Evolutionary conservation across 2,888 invertebrate genomes (phyloP).

Genomic region (Rhagonycha fulva): DNA sequence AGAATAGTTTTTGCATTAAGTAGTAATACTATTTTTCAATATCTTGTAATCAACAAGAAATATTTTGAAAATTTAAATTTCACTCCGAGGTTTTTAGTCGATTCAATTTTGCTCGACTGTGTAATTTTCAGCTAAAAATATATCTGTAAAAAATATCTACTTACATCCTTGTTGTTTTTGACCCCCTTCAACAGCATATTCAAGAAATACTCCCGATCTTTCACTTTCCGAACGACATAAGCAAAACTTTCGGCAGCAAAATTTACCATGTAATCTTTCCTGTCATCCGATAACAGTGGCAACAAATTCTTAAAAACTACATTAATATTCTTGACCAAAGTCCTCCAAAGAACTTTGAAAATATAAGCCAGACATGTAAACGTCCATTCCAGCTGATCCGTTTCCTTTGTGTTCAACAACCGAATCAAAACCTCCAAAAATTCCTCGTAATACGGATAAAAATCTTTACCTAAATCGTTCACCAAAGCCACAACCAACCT

Average conservation of each 20-base stretch:
- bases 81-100: too few species aligned
- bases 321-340: conserved; percentile 78
- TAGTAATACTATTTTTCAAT: too few species aligned
- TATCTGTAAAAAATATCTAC: conserved; percentile 42
- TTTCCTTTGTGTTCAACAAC: conserved; percentile 74
- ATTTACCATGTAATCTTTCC: conserved; percentile 82
- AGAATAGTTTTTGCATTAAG: background rate
- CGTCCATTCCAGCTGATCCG: conserved; percentile 84
- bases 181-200: conserved; percentile 70
- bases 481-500: conserved; percentile 85
- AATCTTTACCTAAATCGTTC: conserved; percentile 86
- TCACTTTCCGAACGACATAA: conserved; percentile 88
- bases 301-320: conserved; percentile 72
- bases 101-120: too few species aligned
- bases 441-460: conserved; percentile 81
- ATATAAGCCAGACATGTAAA: conserved; percentile 86
- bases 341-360: conserved; percentile 87
- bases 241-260: conserved; percentile 97
- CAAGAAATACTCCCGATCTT: conserved; percentile 76
- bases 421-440: conserved; percentile 75
- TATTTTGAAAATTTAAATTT: too few species aligned
- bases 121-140: background rate
- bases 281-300: conserved; percentile 76
- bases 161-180: conserved; percentile 69
- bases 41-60: too few species aligned